Base-by-base conservation (phyloP, 2,797 vertebrate genomes). In the Emys orbicularis region DNA sequence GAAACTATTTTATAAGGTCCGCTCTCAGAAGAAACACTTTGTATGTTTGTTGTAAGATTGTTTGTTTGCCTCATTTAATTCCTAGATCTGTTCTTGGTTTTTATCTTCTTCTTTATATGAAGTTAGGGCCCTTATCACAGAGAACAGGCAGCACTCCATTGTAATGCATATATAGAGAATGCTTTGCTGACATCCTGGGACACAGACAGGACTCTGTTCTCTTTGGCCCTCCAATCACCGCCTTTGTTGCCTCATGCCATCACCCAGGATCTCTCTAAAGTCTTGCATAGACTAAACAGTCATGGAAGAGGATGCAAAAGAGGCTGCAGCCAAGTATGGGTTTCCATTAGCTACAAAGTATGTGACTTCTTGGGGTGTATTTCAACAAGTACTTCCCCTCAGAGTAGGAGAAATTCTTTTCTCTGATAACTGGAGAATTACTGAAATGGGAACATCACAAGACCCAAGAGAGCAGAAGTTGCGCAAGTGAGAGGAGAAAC, bases 221-320 rank as follows among this genome's bases (percentile, higher is more conserved):
- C 93, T 90, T 86, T 88, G 90, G 81, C 89, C 90, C 96, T 95
- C 92, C 95, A 95, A 96, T 97, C 92, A 89, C 88, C 92, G 87
- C 88, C 96, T 91, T 83, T 86, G 90, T 88, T 89, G 84, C 83
- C 86, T 94, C 89, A 90, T 96, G 94, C 88, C 91, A 65, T 95
- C 94, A 96, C 61, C 84, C 13, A 37, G 84, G 87, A 84, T 54
- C 85, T 96, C 95, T 94, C 2, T 94, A 49, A 83, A 83, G 83
- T 90, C 92, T 95, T 91, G 68, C 61, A 89, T 83, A 93, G 86
- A 97, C 44, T 77, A 47, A 47, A 27, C 41, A 47, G 72, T 76
- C 92, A 95, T 97, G 83, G 97, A 97, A 97, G 94, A 95, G 79
- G 76, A 76, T 96, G 86, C 81, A 95, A 97, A 97, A 97, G 95